phyloP scores from a whole-genome alignment of 1,140 invertebrate genomes.

The Heliconius congener region DNA sequence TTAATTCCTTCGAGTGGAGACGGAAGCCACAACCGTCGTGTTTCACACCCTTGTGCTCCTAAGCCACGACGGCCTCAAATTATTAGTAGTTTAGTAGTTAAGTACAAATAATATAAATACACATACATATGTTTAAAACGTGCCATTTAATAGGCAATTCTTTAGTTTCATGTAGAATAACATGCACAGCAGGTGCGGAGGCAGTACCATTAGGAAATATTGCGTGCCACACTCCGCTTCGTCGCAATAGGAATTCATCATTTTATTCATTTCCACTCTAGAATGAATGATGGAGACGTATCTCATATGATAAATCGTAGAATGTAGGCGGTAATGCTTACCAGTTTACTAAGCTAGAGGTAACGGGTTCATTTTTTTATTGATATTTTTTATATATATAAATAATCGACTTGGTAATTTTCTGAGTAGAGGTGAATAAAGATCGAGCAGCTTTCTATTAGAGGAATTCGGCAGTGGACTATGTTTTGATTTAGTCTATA shows the following conservation, averaged over 20 bases:
- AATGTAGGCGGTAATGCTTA: background rate
- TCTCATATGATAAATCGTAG: background rate
- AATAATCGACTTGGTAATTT: too few species aligned
- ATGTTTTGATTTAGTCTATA: too few species aligned
- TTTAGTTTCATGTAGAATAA: slow-evolving; percentile 23
- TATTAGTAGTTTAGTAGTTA: too few species aligned
- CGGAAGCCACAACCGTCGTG: too few species aligned
- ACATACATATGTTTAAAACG: background rate
- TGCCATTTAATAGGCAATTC: slow-evolving; percentile 26
- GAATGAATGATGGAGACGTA: slow-evolving; percentile 26
- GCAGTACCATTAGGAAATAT: slow-evolving; percentile 33
- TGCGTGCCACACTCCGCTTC: slow-evolving; percentile 22
- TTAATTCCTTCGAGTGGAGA: too few species aligned
- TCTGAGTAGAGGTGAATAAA: too few species aligned
- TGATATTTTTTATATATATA: too few species aligned
- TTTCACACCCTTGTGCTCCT: too few species aligned
- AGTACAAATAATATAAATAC: background rate
- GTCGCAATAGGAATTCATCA: slow-evolving; percentile 27
- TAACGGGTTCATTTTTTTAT: too few species aligned
- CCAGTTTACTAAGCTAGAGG: background rate
- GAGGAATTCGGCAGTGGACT: too few species aligned
- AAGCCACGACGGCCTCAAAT: too few species aligned
- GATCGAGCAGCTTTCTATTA: too few species aligned
- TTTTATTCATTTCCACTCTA: slow-evolving; percentile 30
- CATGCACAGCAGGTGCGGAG: slow-evolving; percentile 27